Conservation (phyloP, 1,140 invertebrate species). For the Cherax quadricarinatus region DNA sequence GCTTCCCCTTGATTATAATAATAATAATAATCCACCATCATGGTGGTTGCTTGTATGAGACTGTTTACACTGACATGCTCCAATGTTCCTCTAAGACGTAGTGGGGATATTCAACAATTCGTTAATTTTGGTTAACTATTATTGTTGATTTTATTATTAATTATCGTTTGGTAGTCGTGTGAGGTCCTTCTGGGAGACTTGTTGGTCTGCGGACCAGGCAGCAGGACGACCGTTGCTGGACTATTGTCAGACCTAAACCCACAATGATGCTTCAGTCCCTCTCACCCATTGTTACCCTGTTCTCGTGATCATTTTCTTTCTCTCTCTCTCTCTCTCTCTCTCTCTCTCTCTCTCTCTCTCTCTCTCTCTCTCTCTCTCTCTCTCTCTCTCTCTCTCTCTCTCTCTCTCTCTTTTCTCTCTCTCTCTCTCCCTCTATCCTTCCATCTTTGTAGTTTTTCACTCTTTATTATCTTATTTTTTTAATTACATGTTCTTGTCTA, state of each 20-base stretch:
- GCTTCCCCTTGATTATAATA: too few species aligned
- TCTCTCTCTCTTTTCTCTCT: constrained; percentile 5
- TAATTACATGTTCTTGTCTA: neutral
- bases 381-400: constrained; percentile 8
- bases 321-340: neutral
- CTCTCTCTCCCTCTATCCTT: neutral
- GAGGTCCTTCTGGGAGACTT: too few species aligned
- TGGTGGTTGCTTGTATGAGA: too few species aligned
- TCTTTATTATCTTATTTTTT: neutral
- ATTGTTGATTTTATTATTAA: too few species aligned
- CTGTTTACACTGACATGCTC: too few species aligned
- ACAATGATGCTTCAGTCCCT: neutral
- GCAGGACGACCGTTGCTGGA: neutral
- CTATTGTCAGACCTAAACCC: neutral
- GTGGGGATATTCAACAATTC: too few species aligned
- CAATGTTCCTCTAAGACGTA: too few species aligned
- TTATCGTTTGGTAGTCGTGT: too few species aligned
- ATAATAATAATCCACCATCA: too few species aligned
- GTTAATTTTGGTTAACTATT: too few species aligned
- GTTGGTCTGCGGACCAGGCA: neutral
- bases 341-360: neutral
- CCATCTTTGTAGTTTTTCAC: neutral
- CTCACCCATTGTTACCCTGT: neutral
- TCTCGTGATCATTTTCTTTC: neutral
- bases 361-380: neutral